These are phyloP conservation scores for Cancer borealis DNA, from an alignment of 2,888 invertebrate genomes.

Conservation along the genomic window DNA sequence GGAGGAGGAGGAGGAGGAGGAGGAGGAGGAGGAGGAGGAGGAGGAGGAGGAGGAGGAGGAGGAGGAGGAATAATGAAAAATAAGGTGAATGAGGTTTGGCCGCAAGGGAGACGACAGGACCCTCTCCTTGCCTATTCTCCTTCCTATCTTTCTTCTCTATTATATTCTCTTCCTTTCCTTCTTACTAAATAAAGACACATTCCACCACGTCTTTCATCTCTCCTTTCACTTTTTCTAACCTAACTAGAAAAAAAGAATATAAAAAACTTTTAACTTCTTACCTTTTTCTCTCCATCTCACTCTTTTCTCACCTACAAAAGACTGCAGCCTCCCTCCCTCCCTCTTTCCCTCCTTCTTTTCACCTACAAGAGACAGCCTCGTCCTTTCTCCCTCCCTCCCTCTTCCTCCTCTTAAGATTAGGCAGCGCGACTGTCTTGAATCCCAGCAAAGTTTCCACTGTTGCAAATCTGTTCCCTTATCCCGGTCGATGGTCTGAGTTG, in stretches of 20 bases:
- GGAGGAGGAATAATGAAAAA: background rate
- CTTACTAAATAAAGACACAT: background rate
- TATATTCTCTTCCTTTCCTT: no score
- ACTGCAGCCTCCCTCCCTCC: background rate
- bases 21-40: background rate
- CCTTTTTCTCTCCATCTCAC: background rate
- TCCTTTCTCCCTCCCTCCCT: background rate
- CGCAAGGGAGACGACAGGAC: background rate
- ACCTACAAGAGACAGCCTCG: background rate
- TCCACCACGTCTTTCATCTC: background rate
- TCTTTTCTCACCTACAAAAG: background rate
- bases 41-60: slow-evolving; percentile 11
- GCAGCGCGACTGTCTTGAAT: background rate
- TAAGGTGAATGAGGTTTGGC: background rate
- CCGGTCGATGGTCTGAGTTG: background rate
- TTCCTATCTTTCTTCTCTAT: background rate
- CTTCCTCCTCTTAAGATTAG: background rate
- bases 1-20: background rate
- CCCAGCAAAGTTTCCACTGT: slow-evolving; percentile 6
- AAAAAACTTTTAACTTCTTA: background rate
- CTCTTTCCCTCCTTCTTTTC: background rate
- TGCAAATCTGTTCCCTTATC: slow-evolving; percentile 37
- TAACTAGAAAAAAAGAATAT: background rate
- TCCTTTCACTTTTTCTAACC: background rate
- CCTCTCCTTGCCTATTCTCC: background rate